Evolutionary conservation across 2,888 invertebrate species (phyloP), one percentile per base, ranked within the genome.

Genomic region (Alloplasta piceator): DNA sequence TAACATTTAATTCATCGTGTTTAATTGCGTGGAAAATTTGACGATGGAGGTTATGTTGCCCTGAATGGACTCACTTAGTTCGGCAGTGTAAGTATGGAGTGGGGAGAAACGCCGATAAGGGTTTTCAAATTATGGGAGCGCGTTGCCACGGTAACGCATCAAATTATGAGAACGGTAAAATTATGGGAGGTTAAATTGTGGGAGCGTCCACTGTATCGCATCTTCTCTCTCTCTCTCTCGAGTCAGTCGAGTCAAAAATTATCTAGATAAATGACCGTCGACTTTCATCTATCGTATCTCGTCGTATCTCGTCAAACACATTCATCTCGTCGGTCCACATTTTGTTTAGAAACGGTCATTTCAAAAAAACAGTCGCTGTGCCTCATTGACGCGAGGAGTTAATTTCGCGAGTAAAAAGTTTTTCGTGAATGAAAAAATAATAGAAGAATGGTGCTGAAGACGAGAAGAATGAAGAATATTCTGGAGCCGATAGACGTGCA

Each of bases 381-480:
- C 52, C 50, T 39, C 26, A 26, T 26, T 26, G 63, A 56, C 36
- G 38, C 7, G 39, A 61, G 10, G 50, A 60, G 43, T 12, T 48
- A 39, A 58, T 16, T 77, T 66, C 5, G 10, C 58, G 50, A 26
- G 26, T 26, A 82, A 75, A 79, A 56, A 67, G 58, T 64, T 68
- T 70, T 70, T 56, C n/a, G 46, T 48, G 60, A 66, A 1, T 43
- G 48, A 46, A 38, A 60, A 39, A 16, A 64, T 48, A 36, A 67
- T 46, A 38, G 9, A 63, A 85, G 82, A 72, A 91, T 90, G 90
- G 81, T 83, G 41, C 70, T 91, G 26, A 91, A 91, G 81, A 91
- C 91, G 16, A 89, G 85, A 75, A 86, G 86, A 72, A 89, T 90
- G 88, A 81, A 78, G 55, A 85, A 86, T 64, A 86, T 89, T 72